phyloP scores from a whole-genome alignment of 2,797 vertebrate genomes.

The Rhabdophis nuchalis region DNA sequence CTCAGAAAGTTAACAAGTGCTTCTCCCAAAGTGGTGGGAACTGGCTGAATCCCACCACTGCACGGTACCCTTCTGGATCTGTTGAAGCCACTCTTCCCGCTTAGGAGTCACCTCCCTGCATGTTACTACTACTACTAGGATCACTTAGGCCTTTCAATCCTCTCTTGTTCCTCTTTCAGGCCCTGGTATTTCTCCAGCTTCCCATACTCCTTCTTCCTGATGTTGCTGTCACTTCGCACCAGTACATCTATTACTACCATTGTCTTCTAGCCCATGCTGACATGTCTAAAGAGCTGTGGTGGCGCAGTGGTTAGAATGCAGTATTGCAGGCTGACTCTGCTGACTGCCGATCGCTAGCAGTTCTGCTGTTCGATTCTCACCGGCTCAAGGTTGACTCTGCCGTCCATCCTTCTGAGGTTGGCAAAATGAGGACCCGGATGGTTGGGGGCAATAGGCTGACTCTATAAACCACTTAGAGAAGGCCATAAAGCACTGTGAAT shows the following conservation, averaged over 20 bases:
- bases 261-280: background rate
- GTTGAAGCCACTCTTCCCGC: background rate
- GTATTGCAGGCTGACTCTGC: background rate
- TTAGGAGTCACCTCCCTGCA: background rate
- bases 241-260: background rate
- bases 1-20: no score
- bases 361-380: background rate
- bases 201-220: background rate
- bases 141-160: background rate
- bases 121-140: background rate
- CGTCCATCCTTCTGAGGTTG: background rate
- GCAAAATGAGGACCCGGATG: background rate
- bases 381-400: background rate
- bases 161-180: background rate
- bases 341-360: background rate
- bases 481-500: no score
- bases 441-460: background rate
- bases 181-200: background rate
- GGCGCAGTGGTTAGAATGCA: background rate
- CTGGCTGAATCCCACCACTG: background rate
- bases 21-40: no score
- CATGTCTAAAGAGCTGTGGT: background rate
- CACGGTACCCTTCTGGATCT: background rate
- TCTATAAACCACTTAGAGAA: no score
- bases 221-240: background rate